phyloP scores from a whole-genome alignment of 2,797 vertebrate genomes.

The Podarcis siculus region DNA sequence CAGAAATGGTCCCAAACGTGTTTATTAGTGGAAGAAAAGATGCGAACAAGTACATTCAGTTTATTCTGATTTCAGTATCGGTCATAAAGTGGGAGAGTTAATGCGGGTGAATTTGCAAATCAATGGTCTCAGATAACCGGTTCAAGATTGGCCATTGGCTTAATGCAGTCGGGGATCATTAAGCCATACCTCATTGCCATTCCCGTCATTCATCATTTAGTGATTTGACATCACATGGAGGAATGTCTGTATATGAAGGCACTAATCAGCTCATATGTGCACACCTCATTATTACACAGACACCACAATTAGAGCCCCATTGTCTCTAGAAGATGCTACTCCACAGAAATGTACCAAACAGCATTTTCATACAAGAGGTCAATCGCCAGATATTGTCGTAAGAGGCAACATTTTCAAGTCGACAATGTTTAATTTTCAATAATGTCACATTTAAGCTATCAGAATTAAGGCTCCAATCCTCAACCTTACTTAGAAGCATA shows the following conservation, averaged over 20 bases:
- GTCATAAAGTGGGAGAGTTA: conserved; percentile 44
- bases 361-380: conserved; percentile 39
- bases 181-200: conserved; percentile 22
- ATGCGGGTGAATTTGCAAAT: conserved; percentile 18
- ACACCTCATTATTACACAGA: conserved; percentile 31
- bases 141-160: conserved; percentile 29
- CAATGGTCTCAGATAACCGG: conserved; percentile 36
- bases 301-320: not conserved
- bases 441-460: conserved; percentile 7
- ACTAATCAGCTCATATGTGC: conserved; percentile 34
- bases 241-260: conserved; percentile 45
- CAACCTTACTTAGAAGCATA: not conserved
- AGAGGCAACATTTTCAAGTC: conserved; percentile 32
- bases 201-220: not conserved
- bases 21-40: conserved; percentile 46
- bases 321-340: conserved; percentile 35
- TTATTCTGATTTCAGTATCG: conserved; percentile 54
- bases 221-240: conserved; percentile 46
- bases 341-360: conserved; percentile 52
- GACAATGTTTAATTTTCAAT: conserved; percentile 41
- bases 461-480: not conserved
- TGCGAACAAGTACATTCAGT: conserved; percentile 34
- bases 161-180: not conserved
- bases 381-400: conserved; percentile 30
- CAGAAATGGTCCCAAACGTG: conserved; percentile 39